phyloP scores from a whole-genome alignment of 1,140 invertebrate species.

The Drosophila pallidifrons region DNA sequence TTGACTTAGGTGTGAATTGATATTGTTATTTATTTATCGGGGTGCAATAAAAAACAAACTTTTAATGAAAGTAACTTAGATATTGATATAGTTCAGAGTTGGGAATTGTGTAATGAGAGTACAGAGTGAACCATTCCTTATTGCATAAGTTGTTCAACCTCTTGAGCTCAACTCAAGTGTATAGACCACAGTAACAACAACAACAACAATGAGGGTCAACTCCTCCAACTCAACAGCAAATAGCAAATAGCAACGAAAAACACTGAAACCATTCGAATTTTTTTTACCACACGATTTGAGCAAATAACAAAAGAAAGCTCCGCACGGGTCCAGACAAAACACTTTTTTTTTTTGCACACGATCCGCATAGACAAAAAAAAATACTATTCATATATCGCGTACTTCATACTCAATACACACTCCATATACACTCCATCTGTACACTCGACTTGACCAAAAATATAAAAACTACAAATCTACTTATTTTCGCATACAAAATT shows the following conservation, averaged over 20 bases:
- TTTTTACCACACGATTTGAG: constrained; percentile 54
- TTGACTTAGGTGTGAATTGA: neutral
- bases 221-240: constrained; percentile 58
- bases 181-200: constrained; percentile 49
- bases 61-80: neutral
- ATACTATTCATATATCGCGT: constrained; percentile 4
- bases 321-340: constrained; percentile 71
- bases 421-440: constrained; percentile 39
- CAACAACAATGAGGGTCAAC: constrained; percentile 47
- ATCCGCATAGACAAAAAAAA: constrained; percentile 22
- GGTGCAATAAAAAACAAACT: neutral
- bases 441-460: constrained; percentile 34
- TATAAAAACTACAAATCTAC: constrained; percentile 73
- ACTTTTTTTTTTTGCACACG: constrained; percentile 46
- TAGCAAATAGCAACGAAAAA: constrained; percentile 41
- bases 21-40: constrained; percentile 10
- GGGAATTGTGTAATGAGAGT: constrained; percentile 27
- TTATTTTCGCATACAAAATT: constrained; percentile 83
- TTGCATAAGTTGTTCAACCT: constrained; percentile 66
- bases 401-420: constrained; percentile 35
- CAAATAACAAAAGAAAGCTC: constrained; percentile 77
- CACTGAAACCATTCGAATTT: constrained; percentile 43
- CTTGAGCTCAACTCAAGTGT: constrained; percentile 53
- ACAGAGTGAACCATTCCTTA: constrained; percentile 39
- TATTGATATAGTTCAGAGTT: neutral